Base-by-base conservation (phyloP, 2,888 invertebrate species). In the Caenorhabditis doughertyi region DNA sequence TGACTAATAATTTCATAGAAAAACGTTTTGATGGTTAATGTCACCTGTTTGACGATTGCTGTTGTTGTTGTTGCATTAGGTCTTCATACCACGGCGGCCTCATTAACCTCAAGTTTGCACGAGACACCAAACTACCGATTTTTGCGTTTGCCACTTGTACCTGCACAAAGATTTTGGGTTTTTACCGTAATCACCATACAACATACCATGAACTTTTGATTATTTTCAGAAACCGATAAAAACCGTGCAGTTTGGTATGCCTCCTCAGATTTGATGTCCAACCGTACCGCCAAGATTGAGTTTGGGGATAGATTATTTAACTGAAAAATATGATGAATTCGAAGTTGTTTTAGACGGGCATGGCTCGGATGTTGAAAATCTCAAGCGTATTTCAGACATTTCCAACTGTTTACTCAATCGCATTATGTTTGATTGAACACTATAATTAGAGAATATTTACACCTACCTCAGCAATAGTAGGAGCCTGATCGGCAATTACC, bases 61-160 rank as follows among this genome's bases (percentile, higher is more conserved):
- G 7, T 21, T 27, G 27, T 42, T 76, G 73, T 21, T 27, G 27
- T 42, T 76, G 73, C 32, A 71, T 58, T 79, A 98, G 92, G 93
- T 98, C 98, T 90, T 98, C 98, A 93, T 95, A 96, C 98, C 98
- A 98, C 0, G 98, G 98, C 18, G 97, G 97, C 91, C 95, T 94
- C 86, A 97, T 93, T 29, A 98, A 94, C 27, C 98, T 94, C 80
- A 98, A 93, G 92, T 97, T 96, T 4, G 97, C 96, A 44, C 98
- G 94, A 91, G 96, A 95, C 84, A 97, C 96, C 90, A 95, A 94
- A 67, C 81, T 81, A 4, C 56, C 29, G 25, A 25, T 64, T 11
- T 56, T 70, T 9, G 79, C 71, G 27, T 44, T 62, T 11, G 76
- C 60, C 25, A 68, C 76, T 42, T 68, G 74, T 11, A 85, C 81